phyloP scores from a whole-genome alignment of 2,113 vertebrate genomes.

The Brienomyrus longianalis region DNA sequence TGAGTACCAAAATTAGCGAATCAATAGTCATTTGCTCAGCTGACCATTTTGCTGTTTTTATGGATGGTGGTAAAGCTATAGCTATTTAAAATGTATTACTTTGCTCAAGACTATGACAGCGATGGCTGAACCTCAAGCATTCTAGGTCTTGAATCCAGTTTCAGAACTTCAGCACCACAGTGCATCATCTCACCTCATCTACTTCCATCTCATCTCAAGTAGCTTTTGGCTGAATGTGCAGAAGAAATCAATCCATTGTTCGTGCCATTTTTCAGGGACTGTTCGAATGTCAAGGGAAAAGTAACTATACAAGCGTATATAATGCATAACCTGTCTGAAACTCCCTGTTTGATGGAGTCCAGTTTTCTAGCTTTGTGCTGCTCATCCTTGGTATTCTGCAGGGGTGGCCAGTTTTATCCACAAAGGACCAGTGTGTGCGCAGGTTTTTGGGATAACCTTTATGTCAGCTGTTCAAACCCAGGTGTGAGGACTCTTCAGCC shows the following conservation, averaged over 20 bases:
- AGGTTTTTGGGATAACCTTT: no score
- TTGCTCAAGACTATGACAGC: background rate
- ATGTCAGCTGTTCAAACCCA: no score
- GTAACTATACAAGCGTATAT: background rate
- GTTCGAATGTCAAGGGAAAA: background rate
- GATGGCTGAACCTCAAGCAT: background rate
- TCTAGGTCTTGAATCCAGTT: background rate
- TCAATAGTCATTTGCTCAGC: constrained; percentile 6
- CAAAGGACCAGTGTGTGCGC: no score
- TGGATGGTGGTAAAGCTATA: background rate
- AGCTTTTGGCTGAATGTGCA: background rate
- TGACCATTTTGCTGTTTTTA: background rate
- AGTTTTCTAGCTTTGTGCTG: background rate
- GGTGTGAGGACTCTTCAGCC: no score
- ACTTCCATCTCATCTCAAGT: background rate
- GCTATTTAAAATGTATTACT: background rate
- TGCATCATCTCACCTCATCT: background rate
- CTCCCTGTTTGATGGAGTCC: background rate
- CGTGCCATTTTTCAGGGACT: background rate
- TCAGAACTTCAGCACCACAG: background rate
- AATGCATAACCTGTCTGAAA: background rate
- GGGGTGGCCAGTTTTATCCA: no score
- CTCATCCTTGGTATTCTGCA: background rate
- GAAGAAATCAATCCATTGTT: background rate
- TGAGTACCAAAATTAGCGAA: background rate